Conservation (phyloP, 2,797 vertebrate genomes). For the Hoplostethus atlanticus region DNA sequence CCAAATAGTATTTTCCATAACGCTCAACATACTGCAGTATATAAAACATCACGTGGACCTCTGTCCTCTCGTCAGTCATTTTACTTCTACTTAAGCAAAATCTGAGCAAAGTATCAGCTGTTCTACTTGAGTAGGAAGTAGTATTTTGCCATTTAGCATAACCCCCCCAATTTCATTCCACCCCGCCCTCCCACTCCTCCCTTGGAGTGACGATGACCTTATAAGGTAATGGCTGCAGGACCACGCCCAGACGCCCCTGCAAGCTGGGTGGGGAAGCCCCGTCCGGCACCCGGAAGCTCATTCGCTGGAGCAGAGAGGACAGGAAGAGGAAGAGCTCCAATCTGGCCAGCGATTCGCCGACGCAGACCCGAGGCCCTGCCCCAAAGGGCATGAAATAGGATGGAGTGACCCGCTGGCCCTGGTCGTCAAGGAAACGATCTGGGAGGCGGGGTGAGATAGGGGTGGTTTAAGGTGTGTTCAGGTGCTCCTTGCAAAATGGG, state of each 20-base stretch:
- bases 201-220: conserved; percentile 64
- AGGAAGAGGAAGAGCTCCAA: conserved; percentile 85
- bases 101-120: too few relatives aligned
- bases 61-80: too few relatives aligned
- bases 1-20: too few relatives aligned
- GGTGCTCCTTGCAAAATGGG: not conserved
- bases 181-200: conserved; percentile 49
- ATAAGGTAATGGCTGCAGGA: conserved; percentile 82
- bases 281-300: conserved; percentile 73
- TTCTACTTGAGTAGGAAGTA: too few relatives aligned
- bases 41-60: too few relatives aligned
- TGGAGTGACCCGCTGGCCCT: conserved; percentile 70
- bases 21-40: too few relatives aligned
- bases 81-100: too few relatives aligned
- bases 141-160: too few relatives aligned
- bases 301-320: conserved; percentile 84
- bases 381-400: conserved; percentile 84
- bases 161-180: conserved; percentile 2
- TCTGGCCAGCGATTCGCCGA: conserved; percentile 84
- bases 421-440: conserved; percentile 84
- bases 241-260: conserved; percentile 82
- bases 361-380: conserved; percentile 85
- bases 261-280: conserved; percentile 76
- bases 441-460: not conserved
- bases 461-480: not conserved